Conservation (phyloP, 2,113 vertebrate genomes). For the Grammomys surdaster region DNA sequence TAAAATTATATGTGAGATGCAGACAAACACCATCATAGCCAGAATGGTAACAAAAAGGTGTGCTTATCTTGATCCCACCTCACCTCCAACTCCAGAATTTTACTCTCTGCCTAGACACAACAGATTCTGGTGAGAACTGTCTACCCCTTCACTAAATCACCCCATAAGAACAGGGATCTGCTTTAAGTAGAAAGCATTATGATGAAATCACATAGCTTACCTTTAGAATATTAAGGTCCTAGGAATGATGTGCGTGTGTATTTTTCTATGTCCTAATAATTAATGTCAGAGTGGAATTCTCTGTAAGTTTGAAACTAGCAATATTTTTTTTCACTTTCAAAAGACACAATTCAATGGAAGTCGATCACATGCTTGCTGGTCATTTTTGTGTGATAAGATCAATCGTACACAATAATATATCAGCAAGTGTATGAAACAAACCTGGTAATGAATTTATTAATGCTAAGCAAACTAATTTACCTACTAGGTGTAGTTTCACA, state of each 20-base stretch:
- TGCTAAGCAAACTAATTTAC: not conserved
- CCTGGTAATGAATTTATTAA: not conserved
- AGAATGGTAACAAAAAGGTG: not conserved
- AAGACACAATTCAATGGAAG: not conserved
- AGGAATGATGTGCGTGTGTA: not conserved
- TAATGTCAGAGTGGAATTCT: not conserved
- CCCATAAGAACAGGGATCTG: not conserved
- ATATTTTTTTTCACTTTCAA: not conserved
- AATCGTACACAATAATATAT: not conserved
- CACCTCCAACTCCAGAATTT: not conserved
- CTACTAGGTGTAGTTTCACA: not conserved
- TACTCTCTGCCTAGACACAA: not conserved
- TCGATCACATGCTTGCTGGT: not conserved
- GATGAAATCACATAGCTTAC: not conserved
- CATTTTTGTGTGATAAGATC: not conserved
- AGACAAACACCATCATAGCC: not conserved
- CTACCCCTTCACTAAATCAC: not conserved
- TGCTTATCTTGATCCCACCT: not conserved
- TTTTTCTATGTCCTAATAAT: not conserved
- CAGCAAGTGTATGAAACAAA: not conserved
- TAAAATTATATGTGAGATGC: slow-evolving; percentile 1
- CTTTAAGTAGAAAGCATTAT: not conserved
- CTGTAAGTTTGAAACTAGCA: not conserved
- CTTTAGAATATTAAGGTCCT: not conserved
- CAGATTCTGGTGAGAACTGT: not conserved